Percentiles rank a stretch among this genome's conserved stretches.
These are phyloP conservation scores for Chauna torquata DNA, from an alignment of 2,113 vertebrate species.

Conservation along the genomic window DNA sequence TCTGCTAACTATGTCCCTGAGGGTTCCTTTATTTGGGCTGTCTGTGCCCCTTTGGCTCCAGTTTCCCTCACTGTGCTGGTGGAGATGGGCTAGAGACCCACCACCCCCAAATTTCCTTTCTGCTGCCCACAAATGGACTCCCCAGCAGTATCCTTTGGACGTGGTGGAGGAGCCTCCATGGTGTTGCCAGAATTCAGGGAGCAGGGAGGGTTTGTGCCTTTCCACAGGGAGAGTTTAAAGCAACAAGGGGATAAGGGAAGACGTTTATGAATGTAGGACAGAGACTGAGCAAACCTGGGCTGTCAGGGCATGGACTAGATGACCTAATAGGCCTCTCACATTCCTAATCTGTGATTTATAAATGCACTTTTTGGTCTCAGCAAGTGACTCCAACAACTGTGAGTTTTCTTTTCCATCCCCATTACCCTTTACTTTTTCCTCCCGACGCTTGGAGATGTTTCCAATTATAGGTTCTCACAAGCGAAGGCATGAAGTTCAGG, in stretches of 20 bases:
- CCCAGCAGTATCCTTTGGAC: neutral
- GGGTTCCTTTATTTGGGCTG: neutral
- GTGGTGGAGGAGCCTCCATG: neutral
- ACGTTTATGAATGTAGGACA: neutral
- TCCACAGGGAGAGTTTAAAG: neutral
- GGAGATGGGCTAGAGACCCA: neutral
- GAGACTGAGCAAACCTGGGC: neutral
- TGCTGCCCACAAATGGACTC: neutral
- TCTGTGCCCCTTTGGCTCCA: no score
- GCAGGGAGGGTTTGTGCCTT: neutral
- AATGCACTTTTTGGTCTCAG: neutral
- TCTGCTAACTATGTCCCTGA: neutral
- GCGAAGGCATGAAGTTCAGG: constrained; percentile 13
- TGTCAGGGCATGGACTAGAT: neutral
- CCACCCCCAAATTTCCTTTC: neutral
- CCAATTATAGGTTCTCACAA: constrained; percentile 36
- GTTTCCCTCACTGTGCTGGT: neutral
- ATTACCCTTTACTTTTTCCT: constrained; percentile 29
- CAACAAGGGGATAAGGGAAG: neutral
- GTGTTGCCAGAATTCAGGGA: neutral
- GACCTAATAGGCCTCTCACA: neutral
- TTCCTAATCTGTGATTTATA: constrained; percentile 36
- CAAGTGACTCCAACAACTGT: neutral
- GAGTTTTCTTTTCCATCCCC: constrained; percentile 37
- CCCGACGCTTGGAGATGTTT: neutral